Conservation (phyloP, 1,140 invertebrate genomes). For the Hesperophylax magnus region DNA sequence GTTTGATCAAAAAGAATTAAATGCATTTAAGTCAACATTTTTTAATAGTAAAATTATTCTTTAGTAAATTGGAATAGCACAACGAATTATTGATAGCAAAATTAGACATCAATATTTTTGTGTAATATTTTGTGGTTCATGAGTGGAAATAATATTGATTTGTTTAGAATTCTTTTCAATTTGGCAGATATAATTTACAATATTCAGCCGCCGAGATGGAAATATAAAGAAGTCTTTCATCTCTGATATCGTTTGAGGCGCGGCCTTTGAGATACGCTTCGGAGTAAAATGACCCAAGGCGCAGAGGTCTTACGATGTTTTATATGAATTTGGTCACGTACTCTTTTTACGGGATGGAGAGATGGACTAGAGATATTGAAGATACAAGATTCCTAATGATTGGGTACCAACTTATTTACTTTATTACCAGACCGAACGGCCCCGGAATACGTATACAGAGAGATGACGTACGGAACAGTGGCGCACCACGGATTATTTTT, state of each 20-base stretch:
- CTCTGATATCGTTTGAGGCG: constrained; percentile 14
- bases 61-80: too few species aligned
- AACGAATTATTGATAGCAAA: too few species aligned
- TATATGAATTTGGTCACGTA: constrained; percentile 54
- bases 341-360: constrained; percentile 43
- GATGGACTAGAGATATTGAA: constrained; percentile 18
- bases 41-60: too few species aligned
- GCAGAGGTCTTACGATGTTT: constrained; percentile 49
- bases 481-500: too few species aligned
- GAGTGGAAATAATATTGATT: too few species aligned
- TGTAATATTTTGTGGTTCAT: too few species aligned
- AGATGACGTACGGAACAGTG: too few species aligned
- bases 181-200: neutral
- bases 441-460: too few species aligned
- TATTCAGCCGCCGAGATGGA: neutral
- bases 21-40: too few species aligned
- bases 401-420: constrained; percentile 13
- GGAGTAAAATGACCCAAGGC: constrained; percentile 12
- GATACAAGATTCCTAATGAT: constrained; percentile 26
- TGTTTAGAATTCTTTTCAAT: neutral
- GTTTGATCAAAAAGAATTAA: too few species aligned
- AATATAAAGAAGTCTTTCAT: constrained; percentile 25
- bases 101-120: too few species aligned
- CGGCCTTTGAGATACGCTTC: neutral
- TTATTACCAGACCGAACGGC: neutral